phyloP scores from a whole-genome alignment of 2,888 invertebrate genomes.

The Melangyna quadrimaculata region DNA sequence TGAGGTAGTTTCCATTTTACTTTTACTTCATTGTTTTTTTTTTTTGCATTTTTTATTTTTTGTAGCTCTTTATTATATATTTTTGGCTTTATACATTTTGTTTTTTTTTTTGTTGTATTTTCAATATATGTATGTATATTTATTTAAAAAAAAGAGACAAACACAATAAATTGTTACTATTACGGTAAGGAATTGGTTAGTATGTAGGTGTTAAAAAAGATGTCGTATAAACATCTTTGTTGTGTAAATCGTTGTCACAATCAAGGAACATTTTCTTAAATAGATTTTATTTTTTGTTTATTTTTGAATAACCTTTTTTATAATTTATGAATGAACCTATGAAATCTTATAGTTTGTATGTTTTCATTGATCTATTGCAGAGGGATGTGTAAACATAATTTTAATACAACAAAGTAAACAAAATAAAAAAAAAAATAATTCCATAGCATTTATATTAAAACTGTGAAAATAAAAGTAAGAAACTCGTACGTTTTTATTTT shows the following conservation, averaged over 20 bases:
- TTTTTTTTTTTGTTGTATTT: slow-evolving; percentile 61
- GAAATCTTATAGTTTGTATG: slow-evolving; percentile 14
- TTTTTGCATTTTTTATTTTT: slow-evolving; percentile 47
- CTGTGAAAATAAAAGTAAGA: slow-evolving; percentile 57
- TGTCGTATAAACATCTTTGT: slow-evolving; percentile 70
- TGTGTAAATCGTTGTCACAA: slow-evolving; percentile 71
- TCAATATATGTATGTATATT: slow-evolving; percentile 45
- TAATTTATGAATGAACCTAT: slow-evolving; percentile 24
- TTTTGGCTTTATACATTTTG: slow-evolving; percentile 70
- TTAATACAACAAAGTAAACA: slow-evolving; percentile 57
- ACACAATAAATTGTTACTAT: slow-evolving; percentile 43
- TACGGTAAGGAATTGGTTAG: slow-evolving; percentile 67
- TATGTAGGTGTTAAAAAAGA: slow-evolving; percentile 58
- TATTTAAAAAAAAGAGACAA: slow-evolving; percentile 42
- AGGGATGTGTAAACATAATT: slow-evolving; percentile 32
- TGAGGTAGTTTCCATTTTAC: slow-evolving; percentile 71
- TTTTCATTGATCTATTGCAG: slow-evolving; percentile 55
- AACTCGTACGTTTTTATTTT: slow-evolving; percentile 34
- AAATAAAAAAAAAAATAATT: slow-evolving; percentile 55
- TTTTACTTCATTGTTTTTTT: slow-evolving; percentile 69
- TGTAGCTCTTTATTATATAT: slow-evolving; percentile 64
- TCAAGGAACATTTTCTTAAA: slow-evolving; percentile 69
- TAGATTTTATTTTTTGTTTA: slow-evolving; percentile 47
- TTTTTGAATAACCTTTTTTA: slow-evolving; percentile 28
- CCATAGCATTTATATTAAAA: slow-evolving; percentile 69